Evolutionary conservation across 37 sponge, comb jelly and placozoan species (phyloP), one percentile per base, ranked within the genome.

Genomic region (Hexactinellida sp.): DNA sequence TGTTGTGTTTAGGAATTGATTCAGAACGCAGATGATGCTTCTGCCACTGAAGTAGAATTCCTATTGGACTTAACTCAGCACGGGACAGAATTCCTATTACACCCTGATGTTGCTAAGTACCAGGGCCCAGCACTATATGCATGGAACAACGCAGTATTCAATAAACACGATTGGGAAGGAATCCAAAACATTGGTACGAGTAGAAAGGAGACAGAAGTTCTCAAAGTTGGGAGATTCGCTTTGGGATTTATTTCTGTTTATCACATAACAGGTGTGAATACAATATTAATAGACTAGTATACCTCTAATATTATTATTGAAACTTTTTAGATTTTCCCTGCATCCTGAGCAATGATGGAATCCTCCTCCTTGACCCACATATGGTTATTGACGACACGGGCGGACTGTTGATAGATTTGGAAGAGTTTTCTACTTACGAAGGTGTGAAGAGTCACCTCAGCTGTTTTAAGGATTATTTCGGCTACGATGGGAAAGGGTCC

Each of bases 191-290:
- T 63, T 63, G 13, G 76, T 28, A 24, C 13, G 3, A 63, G 76
- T 63, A 23, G 34, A 23, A 63, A 63, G 34, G 76, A 63, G 76
- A 63, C 3, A 21, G 13, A 63, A 28, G 25, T 24, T 7, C 76
- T 63, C 76, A 63, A 63, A 63, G 76, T 63, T 10, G 76, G 76
- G 34, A 63, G 76, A 63, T 63, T 63, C 34, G 76, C 76, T 63
- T 24, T 63, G 34, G 76, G 76, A 24, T 63, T 63, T 21, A 63
- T 63, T 63, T 63, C 76, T 21, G 76, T 63, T 1, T 63, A 63
- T 63, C 76, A 63, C 34, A 10, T 63, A 3, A 63, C 76, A 28
- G 76, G 76, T 24, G 30, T 63, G 76, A 32, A 25, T 41, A 16
- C 5, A 41, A 41, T 41, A 16, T 41, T 16, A 16, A 41, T 5